Conservation (phyloP, 1,140 invertebrate species). For the Archivesica marissinica region DNA sequence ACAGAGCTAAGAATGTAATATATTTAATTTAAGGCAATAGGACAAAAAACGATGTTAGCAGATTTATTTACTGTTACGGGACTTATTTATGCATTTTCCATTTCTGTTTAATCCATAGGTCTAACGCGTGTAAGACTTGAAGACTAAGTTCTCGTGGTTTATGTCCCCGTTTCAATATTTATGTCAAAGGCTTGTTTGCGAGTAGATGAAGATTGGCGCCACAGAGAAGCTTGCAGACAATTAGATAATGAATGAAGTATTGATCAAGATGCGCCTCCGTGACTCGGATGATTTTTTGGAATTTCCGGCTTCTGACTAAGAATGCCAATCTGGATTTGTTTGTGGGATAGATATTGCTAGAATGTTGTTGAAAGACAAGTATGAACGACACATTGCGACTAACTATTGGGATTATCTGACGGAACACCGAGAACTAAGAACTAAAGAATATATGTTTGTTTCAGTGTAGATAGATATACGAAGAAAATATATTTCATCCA, state of each 20-base stretch:
- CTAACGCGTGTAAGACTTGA: conserved; percentile 4
- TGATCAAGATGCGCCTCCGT: conserved; percentile 29
- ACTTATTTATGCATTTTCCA: conserved; percentile 3
- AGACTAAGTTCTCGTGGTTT: conserved; percentile 12
- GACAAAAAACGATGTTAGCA: background rate
- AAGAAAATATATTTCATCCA: too few relatives aligned
- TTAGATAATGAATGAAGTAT: conserved; percentile 55
- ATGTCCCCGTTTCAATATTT: conserved; percentile 4
- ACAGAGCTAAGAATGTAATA: too few relatives aligned
- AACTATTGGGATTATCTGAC: too few relatives aligned
- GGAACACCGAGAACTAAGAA: too few relatives aligned
- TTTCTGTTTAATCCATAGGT: conserved; percentile 4
- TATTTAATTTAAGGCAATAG: too few relatives aligned
- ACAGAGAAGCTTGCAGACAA: conserved; percentile 48
- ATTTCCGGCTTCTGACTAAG: conserved; percentile 22
- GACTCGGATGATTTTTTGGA: conserved; percentile 43
- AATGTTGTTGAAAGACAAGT: background rate
- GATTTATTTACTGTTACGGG: conserved; percentile 13
- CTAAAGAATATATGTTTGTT: too few relatives aligned
- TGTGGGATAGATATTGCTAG: conserved; percentile 3
- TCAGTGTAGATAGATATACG: too few relatives aligned
- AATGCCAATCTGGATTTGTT: conserved; percentile 8
- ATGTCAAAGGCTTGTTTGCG: conserved; percentile 33
- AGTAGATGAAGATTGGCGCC: conserved; percentile 40
- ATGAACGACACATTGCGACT: background rate